A percentile compares a stretch with the other conserved stretches of the same genome.
Conservation (phyloP, 2,113 vertebrate genomes). For the Poicephalus gulielmi region DNA sequence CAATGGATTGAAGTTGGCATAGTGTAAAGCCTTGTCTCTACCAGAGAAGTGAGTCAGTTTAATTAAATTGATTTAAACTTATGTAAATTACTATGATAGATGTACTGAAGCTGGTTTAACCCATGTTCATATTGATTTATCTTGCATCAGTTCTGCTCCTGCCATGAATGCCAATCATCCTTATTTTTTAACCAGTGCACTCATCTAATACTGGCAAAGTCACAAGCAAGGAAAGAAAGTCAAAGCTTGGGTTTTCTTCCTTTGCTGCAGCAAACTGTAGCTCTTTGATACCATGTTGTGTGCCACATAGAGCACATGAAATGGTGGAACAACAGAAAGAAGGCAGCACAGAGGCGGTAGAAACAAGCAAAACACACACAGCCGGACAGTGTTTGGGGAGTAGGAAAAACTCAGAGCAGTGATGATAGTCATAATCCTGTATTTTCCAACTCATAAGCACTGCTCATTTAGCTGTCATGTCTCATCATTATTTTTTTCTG, state of each 20-base stretch:
- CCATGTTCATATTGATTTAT: background rate
- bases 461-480: background rate
- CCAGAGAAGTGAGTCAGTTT: slow-evolving; percentile 10
- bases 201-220: background rate
- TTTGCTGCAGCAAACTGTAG: background rate
- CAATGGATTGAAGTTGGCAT: slow-evolving; percentile 6
- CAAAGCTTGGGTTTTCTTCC: background rate
- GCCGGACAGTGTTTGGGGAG: background rate
- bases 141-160: background rate
- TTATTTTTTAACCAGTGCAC: background rate
- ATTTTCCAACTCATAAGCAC: background rate
- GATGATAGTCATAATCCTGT: background rate
- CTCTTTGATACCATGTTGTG: background rate
- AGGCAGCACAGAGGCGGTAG: background rate
- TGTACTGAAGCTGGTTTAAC: slow-evolving; percentile 14
- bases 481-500: background rate
- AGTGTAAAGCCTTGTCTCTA: background rate
- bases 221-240: background rate
- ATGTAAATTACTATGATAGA: background rate
- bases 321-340: background rate
- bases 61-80: slow-evolving; percentile 42
- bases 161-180: background rate
- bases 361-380: background rate
- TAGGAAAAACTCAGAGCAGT: background rate
- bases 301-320: background rate